Evolutionary conservation across 2,113 vertebrate species (phyloP), one percentile per base, ranked within the genome.

Genomic region (Channa argus): DNA sequence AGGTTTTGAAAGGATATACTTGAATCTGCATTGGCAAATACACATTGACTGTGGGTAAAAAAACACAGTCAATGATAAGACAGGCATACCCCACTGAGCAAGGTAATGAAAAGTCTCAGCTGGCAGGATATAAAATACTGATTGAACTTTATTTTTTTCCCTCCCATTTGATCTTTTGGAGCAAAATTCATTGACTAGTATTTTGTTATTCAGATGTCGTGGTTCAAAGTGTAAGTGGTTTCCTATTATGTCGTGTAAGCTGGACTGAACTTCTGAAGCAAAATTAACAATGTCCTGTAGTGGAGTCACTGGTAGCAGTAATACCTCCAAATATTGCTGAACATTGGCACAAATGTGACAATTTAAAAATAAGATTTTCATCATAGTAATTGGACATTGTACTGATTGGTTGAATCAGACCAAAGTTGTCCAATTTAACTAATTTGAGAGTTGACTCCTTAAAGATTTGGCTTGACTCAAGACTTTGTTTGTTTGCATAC

Each of bases 101-200:
- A 46, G 49, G 54, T 87, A 86, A 89, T 90, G 73, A 83, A 77
- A 88, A 82, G 71, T 67, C 61, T 82, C 52, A 15, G 11, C 69
- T 45, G 34, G 33, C 50, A 6, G 65, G 56, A 72, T 59, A 63
- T 75, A 69, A 73, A 69, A 43, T 51, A 77, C 61, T 47, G 56
- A 74, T 49, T 56, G 41, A 65, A 61, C 47, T 77, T 53, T 1
- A 51, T 61, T n/a, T 1, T 15, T n/a, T 44, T 15, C 43, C 14
- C 3, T 9, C 37, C 14, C 9, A 36, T 56, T 72, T 1, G 2
- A 43, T 49, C 64, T 38, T 36, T 44, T 60, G 33, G 11, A 53
- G 53, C 10, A 54, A 4, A 43, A 46, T 49, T 12, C 10, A 52
- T 33, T 0, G 3, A 69, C 3, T n/a, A 12, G 14, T 3, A 15